phyloP scores from a whole-genome alignment of 2,113 vertebrate genomes.

The Diadophis punctatus region DNA sequence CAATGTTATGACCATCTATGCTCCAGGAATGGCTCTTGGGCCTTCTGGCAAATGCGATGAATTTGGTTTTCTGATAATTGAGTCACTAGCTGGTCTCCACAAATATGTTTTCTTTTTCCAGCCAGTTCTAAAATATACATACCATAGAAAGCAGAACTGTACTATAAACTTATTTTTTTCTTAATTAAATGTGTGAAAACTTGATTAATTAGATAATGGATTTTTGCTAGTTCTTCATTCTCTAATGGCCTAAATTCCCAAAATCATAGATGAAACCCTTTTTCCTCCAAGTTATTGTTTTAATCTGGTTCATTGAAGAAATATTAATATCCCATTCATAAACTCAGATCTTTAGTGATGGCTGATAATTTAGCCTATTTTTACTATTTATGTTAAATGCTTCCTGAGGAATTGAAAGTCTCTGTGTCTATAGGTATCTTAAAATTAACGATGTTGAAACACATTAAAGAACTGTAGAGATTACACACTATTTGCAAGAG shows the following conservation, averaged over 20 bases:
- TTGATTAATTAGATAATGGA: conserved; percentile 49
- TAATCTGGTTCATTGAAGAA: conserved; percentile 41
- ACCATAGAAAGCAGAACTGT: background rate
- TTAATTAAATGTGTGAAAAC: conserved; percentile 31
- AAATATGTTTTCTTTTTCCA: no score
- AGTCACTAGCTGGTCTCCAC: no score
- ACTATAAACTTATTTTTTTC: background rate
- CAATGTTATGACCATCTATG: no score
- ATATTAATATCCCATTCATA: conserved; percentile 35
- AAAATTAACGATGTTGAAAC: background rate
- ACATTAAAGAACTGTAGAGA: background rate
- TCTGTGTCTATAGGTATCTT: no score
- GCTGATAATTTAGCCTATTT: background rate
- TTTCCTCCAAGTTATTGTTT: conserved; percentile 39
- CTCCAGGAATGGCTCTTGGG: no score
- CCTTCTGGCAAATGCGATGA: no score
- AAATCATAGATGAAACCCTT: conserved; percentile 30
- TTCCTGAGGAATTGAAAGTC: background rate
- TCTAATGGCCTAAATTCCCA: conserved; percentile 38
- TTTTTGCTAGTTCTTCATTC: conserved; percentile 48
- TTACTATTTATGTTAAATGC: background rate
- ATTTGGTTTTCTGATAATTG: no score
- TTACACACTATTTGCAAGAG: background rate
- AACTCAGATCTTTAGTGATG: conserved; percentile 1
- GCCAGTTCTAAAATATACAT: background rate